These are phyloP conservation scores for Gasterosteus nipponicus DNA, from an alignment of 2,113 vertebrate species.

Conservation along the genomic window DNA sequence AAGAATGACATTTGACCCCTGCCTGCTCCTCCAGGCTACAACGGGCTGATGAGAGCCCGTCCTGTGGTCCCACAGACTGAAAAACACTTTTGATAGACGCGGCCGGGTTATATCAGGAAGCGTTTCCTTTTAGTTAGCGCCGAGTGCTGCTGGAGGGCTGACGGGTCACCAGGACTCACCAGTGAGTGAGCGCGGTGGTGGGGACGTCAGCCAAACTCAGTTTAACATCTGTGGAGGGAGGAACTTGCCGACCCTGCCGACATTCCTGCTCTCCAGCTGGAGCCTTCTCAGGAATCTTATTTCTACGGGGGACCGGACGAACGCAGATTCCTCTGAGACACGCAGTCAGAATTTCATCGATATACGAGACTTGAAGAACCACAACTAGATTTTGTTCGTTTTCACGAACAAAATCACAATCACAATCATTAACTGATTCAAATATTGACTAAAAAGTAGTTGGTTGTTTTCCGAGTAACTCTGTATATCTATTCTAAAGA, in stretches of 20 bases:
- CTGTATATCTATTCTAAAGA: neutral
- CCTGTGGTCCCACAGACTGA: conserved; percentile 18
- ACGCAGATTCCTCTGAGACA: neutral
- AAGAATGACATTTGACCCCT: conserved; percentile 10
- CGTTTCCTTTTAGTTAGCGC: neutral
- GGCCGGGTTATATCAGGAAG: conserved; percentile 29
- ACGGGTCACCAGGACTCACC: conserved; percentile 8
- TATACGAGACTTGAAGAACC: neutral
- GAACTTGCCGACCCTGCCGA: neutral
- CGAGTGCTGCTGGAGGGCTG: conserved; percentile 22
- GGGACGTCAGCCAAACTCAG: neutral
- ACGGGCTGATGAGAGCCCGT: conserved; percentile 36
- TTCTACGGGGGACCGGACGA: neutral
- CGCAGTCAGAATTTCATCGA: neutral
- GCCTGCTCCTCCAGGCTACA: conserved; percentile 3
- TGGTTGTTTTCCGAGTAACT: neutral
- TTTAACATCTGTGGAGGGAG: conserved; percentile 38
- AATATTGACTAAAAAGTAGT: neutral
- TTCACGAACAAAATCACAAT: no score
- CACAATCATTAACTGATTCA: neutral
- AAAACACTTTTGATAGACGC: conserved; percentile 36
- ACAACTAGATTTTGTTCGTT: neutral
- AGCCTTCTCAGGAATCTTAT: neutral
- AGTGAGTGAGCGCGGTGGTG: neutral
- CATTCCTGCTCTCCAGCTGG: conserved; percentile 2